phyloP scores from a whole-genome alignment of 2,888 invertebrate species.

The Augochlorella aurata region DNA sequence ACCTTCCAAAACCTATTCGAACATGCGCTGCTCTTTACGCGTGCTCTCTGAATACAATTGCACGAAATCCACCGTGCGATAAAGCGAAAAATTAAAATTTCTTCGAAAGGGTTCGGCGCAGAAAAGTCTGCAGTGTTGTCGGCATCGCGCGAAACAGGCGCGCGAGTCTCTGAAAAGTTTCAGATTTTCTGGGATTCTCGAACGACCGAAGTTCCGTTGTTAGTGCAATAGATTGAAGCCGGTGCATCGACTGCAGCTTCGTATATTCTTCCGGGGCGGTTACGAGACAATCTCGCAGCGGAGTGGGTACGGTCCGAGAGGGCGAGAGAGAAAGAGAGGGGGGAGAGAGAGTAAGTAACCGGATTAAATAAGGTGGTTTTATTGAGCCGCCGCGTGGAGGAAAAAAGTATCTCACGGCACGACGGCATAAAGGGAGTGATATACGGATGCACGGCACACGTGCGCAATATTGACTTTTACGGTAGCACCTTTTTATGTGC shows the following conservation, averaged over 20 bases:
- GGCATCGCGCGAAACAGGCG: too few relatives aligned
- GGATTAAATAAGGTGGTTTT: conserved; percentile 45
- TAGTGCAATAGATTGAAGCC: background rate
- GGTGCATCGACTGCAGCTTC: background rate
- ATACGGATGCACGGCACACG: conserved; percentile 26
- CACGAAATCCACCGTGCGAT: too few relatives aligned
- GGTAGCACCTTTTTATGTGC: conserved; percentile 37
- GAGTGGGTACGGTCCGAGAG: background rate
- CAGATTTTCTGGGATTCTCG: background rate
- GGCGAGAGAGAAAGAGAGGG: background rate
- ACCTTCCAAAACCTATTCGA: too few relatives aligned
- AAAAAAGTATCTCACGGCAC: conserved; percentile 13
- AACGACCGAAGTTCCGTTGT: background rate
- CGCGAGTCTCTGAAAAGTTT: background rate
- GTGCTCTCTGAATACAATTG: too few relatives aligned
- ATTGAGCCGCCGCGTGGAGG: background rate
- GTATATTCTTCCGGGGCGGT: background rate
- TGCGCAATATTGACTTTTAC: conserved; percentile 54
- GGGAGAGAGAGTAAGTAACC: background rate
- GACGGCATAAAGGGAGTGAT: conserved; percentile 31
- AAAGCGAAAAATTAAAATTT: too few relatives aligned
- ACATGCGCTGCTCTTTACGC: too few relatives aligned
- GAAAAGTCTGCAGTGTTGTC: background rate
- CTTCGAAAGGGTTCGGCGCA: background rate
- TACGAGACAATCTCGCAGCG: background rate